These are phyloP conservation scores for Gasterosteus nipponicus DNA, from an alignment of 2,113 vertebrate genomes.

Conservation along the genomic window DNA sequence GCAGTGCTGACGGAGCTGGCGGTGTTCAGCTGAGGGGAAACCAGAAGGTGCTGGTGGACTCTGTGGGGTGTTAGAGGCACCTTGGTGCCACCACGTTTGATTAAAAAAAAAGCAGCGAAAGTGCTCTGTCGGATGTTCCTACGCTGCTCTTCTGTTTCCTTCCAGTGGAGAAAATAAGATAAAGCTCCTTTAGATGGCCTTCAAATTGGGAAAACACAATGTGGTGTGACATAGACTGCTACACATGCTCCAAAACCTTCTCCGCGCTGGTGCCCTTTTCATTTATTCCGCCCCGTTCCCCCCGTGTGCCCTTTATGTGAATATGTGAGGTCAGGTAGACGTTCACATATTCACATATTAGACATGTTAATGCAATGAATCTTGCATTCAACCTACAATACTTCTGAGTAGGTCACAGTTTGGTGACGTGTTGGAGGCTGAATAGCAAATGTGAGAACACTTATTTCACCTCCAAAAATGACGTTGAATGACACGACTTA, in stretches of 20 bases:
- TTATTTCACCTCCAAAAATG: slow-evolving; percentile 17
- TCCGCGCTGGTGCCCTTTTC: background rate
- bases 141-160: background rate
- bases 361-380: background rate
- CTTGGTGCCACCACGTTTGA: too few relatives aligned
- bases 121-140: too few relatives aligned
- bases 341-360: background rate
- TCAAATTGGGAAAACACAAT: too few relatives aligned
- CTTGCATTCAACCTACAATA: background rate
- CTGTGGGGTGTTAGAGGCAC: too few relatives aligned
- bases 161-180: background rate
- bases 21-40: background rate
- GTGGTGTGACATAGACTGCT: too few relatives aligned
- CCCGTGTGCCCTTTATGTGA: background rate
- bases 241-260: too few relatives aligned
- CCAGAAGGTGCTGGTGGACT: background rate
- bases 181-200: too few relatives aligned
- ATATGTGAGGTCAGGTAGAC: background rate
- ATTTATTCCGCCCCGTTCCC: background rate
- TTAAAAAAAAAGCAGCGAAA: too few relatives aligned
- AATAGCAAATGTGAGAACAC: slow-evolving; percentile 6
- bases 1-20: background rate
- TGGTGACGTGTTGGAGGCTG: background rate
- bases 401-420: background rate
- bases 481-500: slow-evolving; percentile 22